These are phyloP conservation scores for Alviniconcha strummeri DNA, from an alignment of 2,888 invertebrate genomes.

Conservation along the genomic window DNA sequence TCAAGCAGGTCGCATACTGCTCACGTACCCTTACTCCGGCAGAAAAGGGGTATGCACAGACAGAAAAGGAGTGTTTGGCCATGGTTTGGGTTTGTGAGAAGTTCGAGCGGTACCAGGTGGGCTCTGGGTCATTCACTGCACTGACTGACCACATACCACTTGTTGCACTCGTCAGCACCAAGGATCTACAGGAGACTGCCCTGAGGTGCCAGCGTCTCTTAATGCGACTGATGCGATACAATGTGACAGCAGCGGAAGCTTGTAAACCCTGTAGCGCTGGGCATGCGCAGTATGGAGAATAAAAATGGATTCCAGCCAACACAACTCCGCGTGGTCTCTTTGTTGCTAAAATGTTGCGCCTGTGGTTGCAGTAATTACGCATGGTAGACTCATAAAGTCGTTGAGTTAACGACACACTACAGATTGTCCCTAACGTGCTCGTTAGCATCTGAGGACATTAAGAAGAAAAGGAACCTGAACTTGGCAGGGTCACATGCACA, in stretches of 20 bases:
- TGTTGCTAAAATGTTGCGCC: too few relatives aligned
- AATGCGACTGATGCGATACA: background rate
- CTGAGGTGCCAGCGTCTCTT: background rate
- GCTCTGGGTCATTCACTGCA: background rate
- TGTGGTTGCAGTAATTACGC: too few relatives aligned
- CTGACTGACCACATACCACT: conserved; percentile 2
- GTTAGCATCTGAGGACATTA: too few relatives aligned
- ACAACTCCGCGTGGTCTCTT: too few relatives aligned
- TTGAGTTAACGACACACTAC: too few relatives aligned
- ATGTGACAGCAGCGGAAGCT: background rate
- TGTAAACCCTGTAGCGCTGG: too few relatives aligned
- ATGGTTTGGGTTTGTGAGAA: background rate
- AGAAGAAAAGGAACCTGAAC: too few relatives aligned
- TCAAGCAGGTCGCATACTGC: background rate
- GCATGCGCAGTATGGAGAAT: too few relatives aligned
- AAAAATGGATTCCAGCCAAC: too few relatives aligned
- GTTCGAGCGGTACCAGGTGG: background rate
- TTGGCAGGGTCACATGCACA: too few relatives aligned
- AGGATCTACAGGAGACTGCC: background rate
- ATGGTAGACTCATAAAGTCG: too few relatives aligned
- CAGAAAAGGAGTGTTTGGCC: background rate
- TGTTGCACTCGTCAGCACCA: background rate
- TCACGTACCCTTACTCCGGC: background rate
- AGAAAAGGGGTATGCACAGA: background rate
- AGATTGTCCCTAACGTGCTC: too few relatives aligned